A percentile compares a stretch with the other conserved stretches of the same genome.
Conservation (phyloP, 2,888 invertebrate genomes). For the Bellardia bayeri region DNA sequence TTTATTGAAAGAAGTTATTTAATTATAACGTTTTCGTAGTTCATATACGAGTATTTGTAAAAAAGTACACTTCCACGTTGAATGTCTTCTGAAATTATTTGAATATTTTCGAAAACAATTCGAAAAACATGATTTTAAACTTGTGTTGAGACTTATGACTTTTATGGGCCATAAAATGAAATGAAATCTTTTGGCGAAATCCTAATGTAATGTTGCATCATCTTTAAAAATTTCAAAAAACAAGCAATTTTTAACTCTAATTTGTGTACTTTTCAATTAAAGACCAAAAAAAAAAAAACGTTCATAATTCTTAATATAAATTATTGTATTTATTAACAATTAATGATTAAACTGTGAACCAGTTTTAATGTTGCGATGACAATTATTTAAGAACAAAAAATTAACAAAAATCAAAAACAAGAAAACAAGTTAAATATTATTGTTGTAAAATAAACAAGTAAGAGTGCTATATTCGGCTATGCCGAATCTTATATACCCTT, state of each 20-base stretch:
- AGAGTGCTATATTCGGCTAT: no score
- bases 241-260: constrained; percentile 1
- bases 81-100: not conserved
- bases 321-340: constrained; percentile 39
- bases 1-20: no score
- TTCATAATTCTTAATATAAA: constrained; percentile 37
- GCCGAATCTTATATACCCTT: no score
- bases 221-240: constrained; percentile 44
- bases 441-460: not conserved
- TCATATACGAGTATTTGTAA: no score
- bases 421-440: not conserved
- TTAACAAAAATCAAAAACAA: constrained; percentile 3
- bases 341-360: constrained; percentile 14
- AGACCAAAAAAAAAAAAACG: not conserved
- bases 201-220: constrained; percentile 68
- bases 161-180: constrained; percentile 36
- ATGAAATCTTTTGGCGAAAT: constrained; percentile 54
- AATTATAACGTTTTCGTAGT: no score
- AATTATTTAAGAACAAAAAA: not conserved
- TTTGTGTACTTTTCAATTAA: constrained; percentile 40
- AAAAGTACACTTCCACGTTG: not conserved
- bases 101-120: constrained; percentile 30
- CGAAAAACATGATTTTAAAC: constrained; percentile 28
- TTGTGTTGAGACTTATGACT: constrained; percentile 44
- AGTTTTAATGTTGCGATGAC: constrained; percentile 49